phyloP scores from a whole-genome alignment of 1,140 invertebrate genomes.

The Macrobrachium rosenbergii region DNA sequence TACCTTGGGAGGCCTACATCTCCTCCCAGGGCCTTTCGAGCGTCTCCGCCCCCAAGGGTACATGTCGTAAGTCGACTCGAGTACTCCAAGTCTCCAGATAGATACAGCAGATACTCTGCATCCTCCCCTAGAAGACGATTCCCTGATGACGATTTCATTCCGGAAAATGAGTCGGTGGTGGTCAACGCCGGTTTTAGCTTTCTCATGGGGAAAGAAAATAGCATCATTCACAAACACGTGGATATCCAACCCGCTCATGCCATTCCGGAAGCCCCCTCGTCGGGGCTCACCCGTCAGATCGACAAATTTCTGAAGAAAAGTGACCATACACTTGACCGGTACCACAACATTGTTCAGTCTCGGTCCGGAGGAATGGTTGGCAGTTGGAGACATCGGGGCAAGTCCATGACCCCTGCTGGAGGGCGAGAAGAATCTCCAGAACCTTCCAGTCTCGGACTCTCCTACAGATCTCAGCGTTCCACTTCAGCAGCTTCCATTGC shows the following conservation, averaged over 20 bases:
- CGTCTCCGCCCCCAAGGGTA: not conserved
- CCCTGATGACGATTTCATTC: constrained; percentile 29
- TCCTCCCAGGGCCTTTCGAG: not conserved
- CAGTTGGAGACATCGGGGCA: constrained; percentile 36
- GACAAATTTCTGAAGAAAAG: constrained; percentile 84
- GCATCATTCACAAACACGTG: constrained; percentile 65
- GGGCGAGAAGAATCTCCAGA: constrained; percentile 51
- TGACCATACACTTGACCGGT: constrained; percentile 88
- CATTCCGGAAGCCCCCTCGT: constrained; percentile 80
- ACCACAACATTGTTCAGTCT: constrained; percentile 73
- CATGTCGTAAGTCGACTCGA: not conserved
- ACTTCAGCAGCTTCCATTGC: constrained; percentile 63
- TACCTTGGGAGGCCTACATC: not conserved
- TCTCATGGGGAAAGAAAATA: constrained; percentile 75
- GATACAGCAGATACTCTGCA: constrained; percentile 8
- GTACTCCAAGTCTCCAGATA: not conserved
- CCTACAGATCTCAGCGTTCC: constrained; percentile 58
- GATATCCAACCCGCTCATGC: constrained; percentile 80
- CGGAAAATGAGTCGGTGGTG: constrained; percentile 78
- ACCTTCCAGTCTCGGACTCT: constrained; percentile 32
- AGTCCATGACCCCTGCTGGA: too few species aligned
- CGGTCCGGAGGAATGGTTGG: constrained; percentile 30
- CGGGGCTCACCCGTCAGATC: constrained; percentile 81
- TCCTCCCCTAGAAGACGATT: constrained; percentile 27
- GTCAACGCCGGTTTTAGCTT: constrained; percentile 86